Evolutionary conservation across 1,140 invertebrate genomes (phyloP).

Genomic region (Nasonia vitripennis): DNA sequence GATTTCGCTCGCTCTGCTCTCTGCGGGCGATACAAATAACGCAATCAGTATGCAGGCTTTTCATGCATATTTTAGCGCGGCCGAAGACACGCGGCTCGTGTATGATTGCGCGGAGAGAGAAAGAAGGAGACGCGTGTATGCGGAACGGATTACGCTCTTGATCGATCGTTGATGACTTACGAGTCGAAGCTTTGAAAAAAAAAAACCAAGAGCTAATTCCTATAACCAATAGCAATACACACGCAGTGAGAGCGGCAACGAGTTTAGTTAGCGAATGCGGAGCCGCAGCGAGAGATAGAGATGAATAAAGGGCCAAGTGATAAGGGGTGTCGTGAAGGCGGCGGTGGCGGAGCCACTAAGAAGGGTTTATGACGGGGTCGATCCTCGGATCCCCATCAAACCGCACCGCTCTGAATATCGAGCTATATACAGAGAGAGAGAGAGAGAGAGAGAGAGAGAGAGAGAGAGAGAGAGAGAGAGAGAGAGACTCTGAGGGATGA

Average conservation of each 20-base stretch:
- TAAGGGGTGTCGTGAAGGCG: constrained; percentile 38
- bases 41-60: constrained; percentile 72
- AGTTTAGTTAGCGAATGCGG: background rate
- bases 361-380: constrained; percentile 75
- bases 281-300: background rate
- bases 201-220: too few species aligned
- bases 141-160: too few species aligned
- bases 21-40: constrained; percentile 71
- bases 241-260: background rate
- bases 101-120: background rate
- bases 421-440: constrained; percentile 53
- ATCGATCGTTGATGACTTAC: too few species aligned
- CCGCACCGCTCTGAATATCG: constrained; percentile 72
- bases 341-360: constrained; percentile 67
- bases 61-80: constrained; percentile 72
- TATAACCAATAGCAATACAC: background rate
- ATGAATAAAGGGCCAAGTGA: constrained; percentile 41
- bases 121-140: background rate
- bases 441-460: too few species aligned
- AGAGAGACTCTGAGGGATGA: constrained; percentile 48
- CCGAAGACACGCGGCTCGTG: background rate
- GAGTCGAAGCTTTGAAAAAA: too few species aligned
- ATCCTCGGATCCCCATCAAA: constrained; percentile 74
- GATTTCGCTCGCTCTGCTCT: background rate
- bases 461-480: background rate